Evolutionary conservation across 2,797 vertebrate species (phyloP).

Genomic region (Mionectes olivaceus): DNA sequence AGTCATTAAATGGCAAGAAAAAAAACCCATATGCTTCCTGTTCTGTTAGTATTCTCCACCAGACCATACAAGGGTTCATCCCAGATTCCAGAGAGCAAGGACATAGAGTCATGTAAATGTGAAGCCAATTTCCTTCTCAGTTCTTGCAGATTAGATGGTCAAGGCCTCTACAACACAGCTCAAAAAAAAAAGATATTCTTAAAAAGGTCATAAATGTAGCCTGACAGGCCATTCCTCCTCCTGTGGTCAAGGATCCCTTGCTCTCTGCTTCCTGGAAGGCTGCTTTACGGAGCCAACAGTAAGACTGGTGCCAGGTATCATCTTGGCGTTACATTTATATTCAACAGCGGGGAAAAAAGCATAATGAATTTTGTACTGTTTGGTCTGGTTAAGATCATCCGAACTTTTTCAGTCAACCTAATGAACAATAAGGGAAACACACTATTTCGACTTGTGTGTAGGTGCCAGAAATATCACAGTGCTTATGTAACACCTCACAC

Average conservation of each 20-base stretch:
- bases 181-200: background rate
- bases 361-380: background rate
- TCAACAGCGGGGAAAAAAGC: background rate
- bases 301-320: background rate
- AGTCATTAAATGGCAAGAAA: background rate
- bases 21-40: background rate
- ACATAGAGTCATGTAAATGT: background rate
- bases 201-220: background rate
- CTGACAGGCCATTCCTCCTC: background rate
- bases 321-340: background rate
- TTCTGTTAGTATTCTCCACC: background rate
- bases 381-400: background rate
- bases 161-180: background rate
- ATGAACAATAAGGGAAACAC: background rate
- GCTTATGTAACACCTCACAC: background rate
- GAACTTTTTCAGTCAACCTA: background rate
- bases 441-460: background rate
- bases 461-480: background rate
- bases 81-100: background rate
- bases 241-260: background rate
- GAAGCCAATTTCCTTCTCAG: background rate
- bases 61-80: background rate
- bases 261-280: background rate
- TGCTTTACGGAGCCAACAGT: background rate
- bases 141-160: background rate